A percentile compares a stretch with the other conserved stretches of the same genome.
Evolutionary conservation across 2,888 invertebrate species (phyloP).

Genomic region (Leptinotarsa haldemani): DNA sequence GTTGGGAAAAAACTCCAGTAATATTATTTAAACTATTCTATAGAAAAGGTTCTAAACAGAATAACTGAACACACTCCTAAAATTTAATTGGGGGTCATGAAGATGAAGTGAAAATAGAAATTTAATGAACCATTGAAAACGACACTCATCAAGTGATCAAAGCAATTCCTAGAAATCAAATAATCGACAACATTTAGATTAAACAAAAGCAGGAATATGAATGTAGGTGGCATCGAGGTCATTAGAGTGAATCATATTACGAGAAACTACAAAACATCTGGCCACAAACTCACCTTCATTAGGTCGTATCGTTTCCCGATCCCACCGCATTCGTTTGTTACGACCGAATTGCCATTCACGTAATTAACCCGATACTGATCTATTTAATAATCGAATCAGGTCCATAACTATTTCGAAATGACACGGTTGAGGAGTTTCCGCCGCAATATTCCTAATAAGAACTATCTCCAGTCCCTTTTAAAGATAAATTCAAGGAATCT

Average conservation of each 20-base stretch:
- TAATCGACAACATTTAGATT: neutral
- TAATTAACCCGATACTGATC: conserved; percentile 5
- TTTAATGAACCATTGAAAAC: too few species aligned
- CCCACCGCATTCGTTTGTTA: neutral
- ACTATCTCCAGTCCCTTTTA: neutral
- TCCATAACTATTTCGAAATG: neutral
- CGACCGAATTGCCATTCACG: conserved; percentile 1
- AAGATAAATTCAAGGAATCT: neutral
- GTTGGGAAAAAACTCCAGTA: too few species aligned
- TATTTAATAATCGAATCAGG: conserved; percentile 12
- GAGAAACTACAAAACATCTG: conserved; percentile 3
- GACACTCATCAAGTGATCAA: too few species aligned
- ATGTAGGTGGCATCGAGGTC: neutral
- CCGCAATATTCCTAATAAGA: neutral
- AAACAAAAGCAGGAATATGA: neutral
- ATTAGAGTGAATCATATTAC: conserved; percentile 4
- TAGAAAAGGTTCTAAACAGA: too few species aligned
- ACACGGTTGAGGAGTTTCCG: neutral
- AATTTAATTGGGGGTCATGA: too few species aligned
- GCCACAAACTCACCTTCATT: conserved; percentile 10
- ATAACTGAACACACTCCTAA: too few species aligned
- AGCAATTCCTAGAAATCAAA: neutral
- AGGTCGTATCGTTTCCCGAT: conserved; percentile 1
- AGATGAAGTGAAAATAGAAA: too few species aligned
- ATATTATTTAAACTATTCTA: too few species aligned